Evolutionary conservation across 1,140 invertebrate species (phyloP), one percentile per base, ranked within the genome.

Genomic region (Nixonia krombeini): DNA sequence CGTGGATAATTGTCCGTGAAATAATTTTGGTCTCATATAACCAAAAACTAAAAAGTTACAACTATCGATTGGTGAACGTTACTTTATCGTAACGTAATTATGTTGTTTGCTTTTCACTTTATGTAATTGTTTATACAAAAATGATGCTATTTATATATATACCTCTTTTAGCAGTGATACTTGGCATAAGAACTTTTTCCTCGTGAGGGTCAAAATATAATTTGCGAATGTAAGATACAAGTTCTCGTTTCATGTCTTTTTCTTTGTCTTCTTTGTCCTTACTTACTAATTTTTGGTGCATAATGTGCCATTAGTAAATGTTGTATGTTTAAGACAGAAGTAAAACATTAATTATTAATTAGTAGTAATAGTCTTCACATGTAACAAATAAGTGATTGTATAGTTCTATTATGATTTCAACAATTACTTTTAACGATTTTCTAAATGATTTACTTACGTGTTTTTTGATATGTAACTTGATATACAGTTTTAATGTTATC

Each of bases 21-120:
- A 49, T 8, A 42, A 26, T 40, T 63, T 64, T 6, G 69, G 71
- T 44, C 40, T 74, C 18, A 66, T 59, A 10, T 78, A 79, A 4
- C 76, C 79, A 23, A 71, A 63, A 8, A 81, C 80, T 82, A 40
- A 5, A 64, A 72, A 47, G n/a, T n/a, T n/a, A n/a, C n/a, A 51
- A n/a, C 33, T 9, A 40, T 9, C 13, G 29, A 25, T 42, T 8
- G 6, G 44, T 17, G 7, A 53, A 38, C 10, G 31, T 31, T 33
- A 37, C 25, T 5, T 40, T 40, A 10, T 35, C 33, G 33, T 15
- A 10, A 15, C 4, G 33, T 35, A 12, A 4, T 13, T 3, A 35
- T 35, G 8, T 35, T 12, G 4, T 35, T 6, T 3, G 31, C 8
- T 45, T 26, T 41, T 8, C 6, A 51, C 9, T 23, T 8, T 13